Evolutionary conservation across 2,113 vertebrate genomes (phyloP).

Genomic region (Andinoacara biseriatus): DNA sequence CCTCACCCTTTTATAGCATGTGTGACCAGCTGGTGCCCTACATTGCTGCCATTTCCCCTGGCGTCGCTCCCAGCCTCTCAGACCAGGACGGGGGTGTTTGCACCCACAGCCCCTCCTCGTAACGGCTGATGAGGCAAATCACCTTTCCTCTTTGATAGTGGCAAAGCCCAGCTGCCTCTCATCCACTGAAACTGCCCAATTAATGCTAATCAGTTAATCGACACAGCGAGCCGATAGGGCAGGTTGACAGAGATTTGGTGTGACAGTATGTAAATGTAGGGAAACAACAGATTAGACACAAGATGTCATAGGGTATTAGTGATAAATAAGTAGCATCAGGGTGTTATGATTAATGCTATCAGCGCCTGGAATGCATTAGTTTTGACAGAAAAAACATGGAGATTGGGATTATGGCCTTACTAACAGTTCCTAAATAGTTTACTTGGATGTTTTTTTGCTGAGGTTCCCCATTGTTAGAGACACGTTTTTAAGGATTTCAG

Average conservation of each 20-base stretch:
- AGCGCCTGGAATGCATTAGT: not conserved
- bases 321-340: slow-evolving; percentile 2
- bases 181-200: slow-evolving; percentile 18
- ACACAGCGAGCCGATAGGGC: slow-evolving; percentile 3
- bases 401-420: not conserved
- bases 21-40: slow-evolving; percentile 62
- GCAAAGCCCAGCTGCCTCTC: slow-evolving; percentile 46
- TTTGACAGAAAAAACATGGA: not conserved
- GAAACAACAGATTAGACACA: slow-evolving; percentile 55
- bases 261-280: slow-evolving; percentile 52
- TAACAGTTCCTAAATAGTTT: not conserved
- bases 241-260: slow-evolving; percentile 42
- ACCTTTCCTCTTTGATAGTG: slow-evolving; percentile 33
- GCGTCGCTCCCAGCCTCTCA: slow-evolving; percentile 48
- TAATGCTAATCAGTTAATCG: slow-evolving; percentile 62
- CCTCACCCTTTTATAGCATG: slow-evolving; percentile 13
- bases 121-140: slow-evolving; percentile 41
- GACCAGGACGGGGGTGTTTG: slow-evolving; percentile 20
- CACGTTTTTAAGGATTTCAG: not conserved
- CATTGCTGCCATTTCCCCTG: slow-evolving; percentile 41
- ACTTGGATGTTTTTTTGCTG: not conserved
- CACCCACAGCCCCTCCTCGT: slow-evolving; percentile 15
- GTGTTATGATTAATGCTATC: not conserved
- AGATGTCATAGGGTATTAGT: slow-evolving; percentile 45
- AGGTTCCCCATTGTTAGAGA: not conserved